Base-by-base conservation (phyloP, 2,888 invertebrate species). In the Meandrusa payeni region DNA sequence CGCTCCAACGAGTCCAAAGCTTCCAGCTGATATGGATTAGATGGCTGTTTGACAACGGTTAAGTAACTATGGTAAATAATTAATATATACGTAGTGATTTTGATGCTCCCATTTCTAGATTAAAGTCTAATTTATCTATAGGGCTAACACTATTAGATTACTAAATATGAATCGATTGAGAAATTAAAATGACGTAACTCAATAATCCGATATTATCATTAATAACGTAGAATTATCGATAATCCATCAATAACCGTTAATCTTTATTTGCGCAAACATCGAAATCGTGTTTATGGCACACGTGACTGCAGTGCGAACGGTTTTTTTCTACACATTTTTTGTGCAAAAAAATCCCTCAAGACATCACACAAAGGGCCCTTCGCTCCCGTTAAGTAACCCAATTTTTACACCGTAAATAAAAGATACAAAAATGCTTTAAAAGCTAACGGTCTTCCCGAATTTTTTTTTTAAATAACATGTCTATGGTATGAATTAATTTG, bases 331-430 rank as follows among this genome's bases (percentile, higher is more conserved):
- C 19, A 23, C 29, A n/a, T 47, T 59, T 68, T 61, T 62, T 64
- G 51, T 47, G 38, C 54, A 56, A 54, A 57, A 38, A 51, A 55
- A 48, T 39, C 48, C 62, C 72, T 71, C 69, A 60, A 69, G 56
- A 62, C 54, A 54, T 26, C 47, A 57, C 64, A 82, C 82, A 87
- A 86, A 76, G 55, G 75, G 38, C 53, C 57, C 57, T 48, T 46
- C 54, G 81, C 81, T 82, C 75, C 83, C 85, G 83, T 76, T 86
- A 86, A 87, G 87, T 86, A 85, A 86, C 86, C 87, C 82, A 87
- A 87, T 87, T 86, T 83, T 83, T 80, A 69, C 83, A 78, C 86
- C 83, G 79, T 85, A 83, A 80, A 82, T 87, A 86, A 81, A 66
- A 73, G 61, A 54, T 57, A 69, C 76, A 82, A 76, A 78, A 76